Conservation (phyloP, 2,888 invertebrate species). For the Drosophila leonis region DNA sequence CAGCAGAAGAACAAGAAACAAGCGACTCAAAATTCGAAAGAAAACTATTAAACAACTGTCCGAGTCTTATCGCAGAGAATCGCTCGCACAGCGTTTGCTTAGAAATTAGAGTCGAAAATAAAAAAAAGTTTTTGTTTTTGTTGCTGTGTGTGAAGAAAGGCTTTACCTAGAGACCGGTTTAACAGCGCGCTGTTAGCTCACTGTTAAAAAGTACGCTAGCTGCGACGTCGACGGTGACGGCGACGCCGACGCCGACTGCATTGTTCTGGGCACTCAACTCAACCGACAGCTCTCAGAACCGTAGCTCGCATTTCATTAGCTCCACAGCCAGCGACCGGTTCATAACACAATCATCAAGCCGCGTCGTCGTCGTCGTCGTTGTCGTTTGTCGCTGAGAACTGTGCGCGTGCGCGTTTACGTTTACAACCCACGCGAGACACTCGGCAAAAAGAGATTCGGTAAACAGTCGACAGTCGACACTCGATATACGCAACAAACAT, state of each 20-base stretch:
- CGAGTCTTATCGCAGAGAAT: constrained; percentile 63
- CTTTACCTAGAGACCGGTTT: constrained; percentile 61
- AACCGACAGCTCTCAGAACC: constrained; percentile 67
- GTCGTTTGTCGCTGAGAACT: constrained; percentile 54
- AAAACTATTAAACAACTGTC: constrained; percentile 80
- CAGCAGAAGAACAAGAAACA: constrained; percentile 23
- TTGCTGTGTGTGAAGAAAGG: constrained; percentile 35
- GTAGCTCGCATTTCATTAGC: constrained; percentile 80
- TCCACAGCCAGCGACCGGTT: constrained; percentile 64
- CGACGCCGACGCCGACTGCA: constrained; percentile 35
- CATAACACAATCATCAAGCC: constrained; percentile 43
- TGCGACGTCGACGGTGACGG: constrained; percentile 4
- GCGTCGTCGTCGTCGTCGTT: background rate
- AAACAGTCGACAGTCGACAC: constrained; percentile 8
- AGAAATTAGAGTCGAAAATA: constrained; percentile 78
- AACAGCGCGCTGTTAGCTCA: constrained; percentile 61
- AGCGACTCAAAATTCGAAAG: constrained; percentile 70
- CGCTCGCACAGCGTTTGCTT: constrained; percentile 69
- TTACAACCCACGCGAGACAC: constrained; percentile 70
- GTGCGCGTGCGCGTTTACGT: constrained; percentile 72
- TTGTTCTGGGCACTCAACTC: constrained; percentile 77
- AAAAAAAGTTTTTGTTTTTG: constrained; percentile 50
- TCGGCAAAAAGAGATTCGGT: constrained; percentile 1
- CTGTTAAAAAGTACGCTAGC: constrained; percentile 32
- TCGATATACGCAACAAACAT: constrained; percentile 9